Evolutionary conservation across 2,113 vertebrate species (phyloP).

Genomic region (Crotalus tigris): DNA sequence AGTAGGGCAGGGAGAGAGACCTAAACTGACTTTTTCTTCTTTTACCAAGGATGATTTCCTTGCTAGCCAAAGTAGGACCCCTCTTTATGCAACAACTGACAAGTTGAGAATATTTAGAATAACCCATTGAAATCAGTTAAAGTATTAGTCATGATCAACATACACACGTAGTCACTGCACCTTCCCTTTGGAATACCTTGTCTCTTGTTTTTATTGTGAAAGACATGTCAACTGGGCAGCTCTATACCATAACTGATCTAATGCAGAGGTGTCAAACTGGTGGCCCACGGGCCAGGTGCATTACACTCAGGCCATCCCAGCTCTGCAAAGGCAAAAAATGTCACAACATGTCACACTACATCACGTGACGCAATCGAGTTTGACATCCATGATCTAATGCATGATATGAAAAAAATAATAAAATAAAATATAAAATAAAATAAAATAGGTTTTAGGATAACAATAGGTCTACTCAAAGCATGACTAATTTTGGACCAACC

Average conservation of each 20-base stretch:
- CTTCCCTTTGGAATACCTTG: neutral
- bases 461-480: neutral
- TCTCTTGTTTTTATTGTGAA: neutral
- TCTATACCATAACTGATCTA: neutral
- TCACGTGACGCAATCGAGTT: no score
- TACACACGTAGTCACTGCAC: neutral
- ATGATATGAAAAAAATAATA: neutral
- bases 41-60: neutral
- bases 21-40: neutral
- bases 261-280: neutral
- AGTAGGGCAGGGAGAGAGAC: neutral
- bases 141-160: neutral
- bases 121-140: neutral
- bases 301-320: no score
- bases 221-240: neutral
- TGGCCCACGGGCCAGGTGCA: no score
- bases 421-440: neutral
- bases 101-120: neutral
- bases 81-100: neutral
- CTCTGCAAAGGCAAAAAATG: no score
- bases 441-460: neutral
- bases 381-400: neutral
- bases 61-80: neutral
- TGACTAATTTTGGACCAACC: neutral
- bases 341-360: no score